These are phyloP conservation scores for Meliscaeva auricollis DNA, from an alignment of 2,888 invertebrate species.

Conservation along the genomic window DNA sequence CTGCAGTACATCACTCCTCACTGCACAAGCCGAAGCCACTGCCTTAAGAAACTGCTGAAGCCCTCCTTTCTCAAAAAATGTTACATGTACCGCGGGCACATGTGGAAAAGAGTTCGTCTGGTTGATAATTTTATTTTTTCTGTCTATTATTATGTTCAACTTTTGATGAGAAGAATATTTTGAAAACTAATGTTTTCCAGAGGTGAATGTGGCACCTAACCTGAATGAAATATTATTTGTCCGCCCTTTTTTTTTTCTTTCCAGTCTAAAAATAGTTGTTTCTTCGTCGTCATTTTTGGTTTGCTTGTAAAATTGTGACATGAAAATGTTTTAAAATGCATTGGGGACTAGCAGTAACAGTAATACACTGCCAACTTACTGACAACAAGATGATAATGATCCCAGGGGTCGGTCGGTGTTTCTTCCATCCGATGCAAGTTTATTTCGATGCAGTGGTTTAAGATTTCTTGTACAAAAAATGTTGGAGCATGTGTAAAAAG, in stretches of 20 bases:
- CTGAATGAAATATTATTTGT: conserved; percentile 53
- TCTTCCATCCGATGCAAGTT: conserved; percentile 43
- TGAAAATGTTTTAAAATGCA: conserved; percentile 39
- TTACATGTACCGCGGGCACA: too few species aligned
- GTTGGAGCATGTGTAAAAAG: conserved; percentile 13
- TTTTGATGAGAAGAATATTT: conserved; percentile 51
- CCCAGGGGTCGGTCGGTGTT: conserved; percentile 56
- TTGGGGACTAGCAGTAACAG: neutral
- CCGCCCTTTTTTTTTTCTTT: conserved; percentile 7
- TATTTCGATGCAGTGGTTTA: conserved; percentile 40
- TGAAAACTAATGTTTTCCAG: conserved; percentile 61
- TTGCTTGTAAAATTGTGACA: conserved; percentile 58
- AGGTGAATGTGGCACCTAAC: conserved; percentile 65
- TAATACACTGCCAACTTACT: conserved; percentile 39
- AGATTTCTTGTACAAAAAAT: conserved; percentile 6
- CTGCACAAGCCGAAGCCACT: conserved; percentile 46
- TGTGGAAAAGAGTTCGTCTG: conserved; percentile 57
- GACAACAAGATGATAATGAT: conserved; percentile 68
- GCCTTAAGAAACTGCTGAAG: neutral
- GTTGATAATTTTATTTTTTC: conserved; percentile 40
- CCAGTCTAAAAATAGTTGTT: conserved; percentile 47
- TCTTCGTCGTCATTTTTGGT: neutral
- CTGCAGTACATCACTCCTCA: conserved; percentile 35
- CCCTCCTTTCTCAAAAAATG: neutral
- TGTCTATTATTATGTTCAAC: neutral